Base-by-base conservation (phyloP, 2,888 invertebrate genomes). In the Pimpla rufipes region DNA sequence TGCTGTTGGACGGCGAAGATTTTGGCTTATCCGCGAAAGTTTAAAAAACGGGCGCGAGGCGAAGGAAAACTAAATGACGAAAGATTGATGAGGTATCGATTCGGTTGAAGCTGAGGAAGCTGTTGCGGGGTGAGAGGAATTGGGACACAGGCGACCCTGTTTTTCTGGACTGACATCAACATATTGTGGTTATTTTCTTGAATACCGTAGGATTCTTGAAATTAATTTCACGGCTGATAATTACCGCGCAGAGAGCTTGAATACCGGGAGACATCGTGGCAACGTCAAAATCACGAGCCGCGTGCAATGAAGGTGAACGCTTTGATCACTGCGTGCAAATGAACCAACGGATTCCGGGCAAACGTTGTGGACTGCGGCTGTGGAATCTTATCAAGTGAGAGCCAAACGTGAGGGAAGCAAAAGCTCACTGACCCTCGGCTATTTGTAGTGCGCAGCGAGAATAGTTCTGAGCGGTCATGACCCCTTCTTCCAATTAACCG, bases 11-110 rank as follows among this genome's bases (percentile, higher is more conserved):
- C 74, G 21, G 57, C 45, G 47, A 66, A 23, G 50, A 74, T 70
- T n/a, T 74, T 50, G 18, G 67, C 76, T 57, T 75, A 70, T 78
- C 74, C 42, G 45, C 21, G 18, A 57, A 74, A 68, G 18, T 80
- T 70, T n/a, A 18, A 8, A 21, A 55, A 73, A 62, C 29, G 29
- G 5, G 29, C 5, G 5, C 5, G 1, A 52, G 35, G 45, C 42
- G 10, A 64, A 76, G 29, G 29, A 29, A 68, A 57, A 79, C 16
- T 5, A 10, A 35, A 59, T 73, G 18, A 73, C 23, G 35, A 42
- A 59, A 45, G 73, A 73, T 73, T 47, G 59, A 73, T 59, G 59
- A 62, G 59, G 18, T 57, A 59, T 73, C 57, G 42, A 73, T 73
- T 71, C 57, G 23, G n/a, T 55, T 55, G 37, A 55, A 55, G 29